Conservation (phyloP, 2,113 vertebrate genomes). For the Nothobranchius kuhntae region DNA sequence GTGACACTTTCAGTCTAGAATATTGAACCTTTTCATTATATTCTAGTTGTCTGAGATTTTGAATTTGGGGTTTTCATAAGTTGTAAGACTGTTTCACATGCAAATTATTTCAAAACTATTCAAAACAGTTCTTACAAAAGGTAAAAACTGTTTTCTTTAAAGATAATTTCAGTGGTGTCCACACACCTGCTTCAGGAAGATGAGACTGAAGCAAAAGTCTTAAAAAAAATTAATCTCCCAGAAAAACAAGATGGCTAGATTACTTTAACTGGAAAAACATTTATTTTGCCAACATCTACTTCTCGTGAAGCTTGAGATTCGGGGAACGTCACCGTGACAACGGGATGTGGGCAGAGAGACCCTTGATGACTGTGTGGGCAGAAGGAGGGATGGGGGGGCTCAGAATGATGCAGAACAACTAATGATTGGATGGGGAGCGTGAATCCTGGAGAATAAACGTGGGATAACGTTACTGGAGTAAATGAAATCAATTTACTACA, state of each 20-base stretch:
- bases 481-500: neutral
- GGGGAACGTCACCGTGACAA: constrained; percentile 66
- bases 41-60: too few species aligned
- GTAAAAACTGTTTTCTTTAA: neutral
- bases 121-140: neutral
- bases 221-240: constrained; percentile 18
- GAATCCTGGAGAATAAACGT: constrained; percentile 5
- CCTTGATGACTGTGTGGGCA: constrained; percentile 58
- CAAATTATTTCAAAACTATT: too few species aligned
- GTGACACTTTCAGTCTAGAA: too few species aligned
- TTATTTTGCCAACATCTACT: constrained; percentile 41
- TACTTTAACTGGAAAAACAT: constrained; percentile 23
- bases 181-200: neutral
- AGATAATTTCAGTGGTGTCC: neutral
- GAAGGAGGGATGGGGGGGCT: constrained; percentile 42
- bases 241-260: constrained; percentile 34
- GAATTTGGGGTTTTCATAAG: too few species aligned
- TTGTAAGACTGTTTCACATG: too few species aligned
- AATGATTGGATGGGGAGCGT: constrained; percentile 24
- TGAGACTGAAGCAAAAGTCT: neutral
- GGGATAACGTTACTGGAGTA: neutral
- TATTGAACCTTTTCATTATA: too few species aligned
- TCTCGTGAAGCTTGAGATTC: constrained; percentile 44
- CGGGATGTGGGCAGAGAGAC: constrained; percentile 65
- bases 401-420: constrained; percentile 43